phyloP scores from a whole-genome alignment of 1,140 invertebrate species.

The Drosophila cardini region DNA sequence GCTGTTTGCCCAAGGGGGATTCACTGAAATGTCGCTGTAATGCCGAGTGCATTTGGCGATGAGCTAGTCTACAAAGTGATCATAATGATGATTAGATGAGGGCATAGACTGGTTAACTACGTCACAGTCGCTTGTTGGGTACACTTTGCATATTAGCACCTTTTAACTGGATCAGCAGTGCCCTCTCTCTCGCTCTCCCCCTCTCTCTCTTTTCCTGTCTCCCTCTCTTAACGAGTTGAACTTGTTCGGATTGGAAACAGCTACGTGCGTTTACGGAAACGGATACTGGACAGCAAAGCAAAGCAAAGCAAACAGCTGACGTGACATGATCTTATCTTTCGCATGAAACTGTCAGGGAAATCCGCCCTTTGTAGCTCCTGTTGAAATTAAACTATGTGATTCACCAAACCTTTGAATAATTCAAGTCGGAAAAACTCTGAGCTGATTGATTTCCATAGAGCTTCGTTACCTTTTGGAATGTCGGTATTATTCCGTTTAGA shows the following conservation, averaged over 20 bases:
- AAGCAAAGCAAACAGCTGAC: constrained; percentile 29
- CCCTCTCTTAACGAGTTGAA: neutral
- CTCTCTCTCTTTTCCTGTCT: neutral
- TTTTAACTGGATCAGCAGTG: constrained; percentile 57
- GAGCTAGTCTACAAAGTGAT: constrained; percentile 49
- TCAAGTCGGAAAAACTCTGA: constrained; percentile 39
- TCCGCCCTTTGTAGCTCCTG: constrained; percentile 64
- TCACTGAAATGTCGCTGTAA: constrained; percentile 44
- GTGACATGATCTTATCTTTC: constrained; percentile 65
- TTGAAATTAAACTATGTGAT: constrained; percentile 43
- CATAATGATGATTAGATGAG: constrained; percentile 22
- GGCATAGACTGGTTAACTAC: constrained; percentile 50
- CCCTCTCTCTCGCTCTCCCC: neutral
- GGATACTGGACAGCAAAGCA: constrained; percentile 39
- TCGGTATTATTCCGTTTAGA: constrained; percentile 24
- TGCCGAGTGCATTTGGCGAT: constrained; percentile 69
- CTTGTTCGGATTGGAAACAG: constrained; percentile 2
- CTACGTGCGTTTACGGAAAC: constrained; percentile 57
- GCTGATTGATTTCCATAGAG: constrained; percentile 17
- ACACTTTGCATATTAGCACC: constrained; percentile 75
- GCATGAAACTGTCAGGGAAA: constrained; percentile 76
- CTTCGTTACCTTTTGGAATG: constrained; percentile 1
- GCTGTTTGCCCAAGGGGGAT: neutral
- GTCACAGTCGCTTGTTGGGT: constrained; percentile 57
- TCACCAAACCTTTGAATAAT: constrained; percentile 33